Evolutionary conservation across 2,113 vertebrate species (phyloP), one percentile per base, ranked within the genome.

Genomic region (Noctilio leporinus): DNA sequence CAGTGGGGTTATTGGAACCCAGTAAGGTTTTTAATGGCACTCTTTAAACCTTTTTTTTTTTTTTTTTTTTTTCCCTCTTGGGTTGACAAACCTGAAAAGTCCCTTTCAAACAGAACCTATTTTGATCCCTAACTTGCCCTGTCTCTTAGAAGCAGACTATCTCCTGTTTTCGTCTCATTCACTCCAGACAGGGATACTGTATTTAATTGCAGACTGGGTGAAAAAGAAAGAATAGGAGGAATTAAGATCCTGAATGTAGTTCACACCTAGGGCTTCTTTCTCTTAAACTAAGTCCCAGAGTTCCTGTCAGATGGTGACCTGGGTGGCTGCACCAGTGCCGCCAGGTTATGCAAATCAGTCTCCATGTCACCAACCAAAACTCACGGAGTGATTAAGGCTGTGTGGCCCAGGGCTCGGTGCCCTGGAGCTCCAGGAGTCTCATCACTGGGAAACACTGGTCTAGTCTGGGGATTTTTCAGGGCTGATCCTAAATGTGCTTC

Each of bases 11-110:
- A 6, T 33, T 81, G 55, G 19, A 59, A 83, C 5, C 2, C 38
- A 62, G 0, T 65, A 59, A 43, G 77, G 22, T 80, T 94, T 73
- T 87, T 55, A 81, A 49, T 17, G 22, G 12, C 67, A 64, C 19
- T 17, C 12, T 45, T 86, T 78, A 87, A 95, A 30, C n/a, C 55
- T 1, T 55, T 22, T 8, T 57, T 57, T 57, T 55, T 55, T 55
- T 55, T 59, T 62, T 62, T 12, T 93, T 38, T 12, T 35, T 73
- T 85, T 26, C 49, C 59, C 92, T 33, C 10, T 90, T 72, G 67
- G 70, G 81, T 47, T 53, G 83, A 22, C 55, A 67, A 85, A 89
- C 96, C 86, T 95, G 80, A 96, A 92, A 95, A 93, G 67, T 57
- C 43, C 86, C 97, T 94, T 92, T 94, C 40, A 47, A 70, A 0